A percentile compares a stretch with the other conserved stretches of the same genome.
Evolutionary conservation across 2,797 vertebrate species (phyloP).

Genomic region (Xenopus petersii): DNA sequence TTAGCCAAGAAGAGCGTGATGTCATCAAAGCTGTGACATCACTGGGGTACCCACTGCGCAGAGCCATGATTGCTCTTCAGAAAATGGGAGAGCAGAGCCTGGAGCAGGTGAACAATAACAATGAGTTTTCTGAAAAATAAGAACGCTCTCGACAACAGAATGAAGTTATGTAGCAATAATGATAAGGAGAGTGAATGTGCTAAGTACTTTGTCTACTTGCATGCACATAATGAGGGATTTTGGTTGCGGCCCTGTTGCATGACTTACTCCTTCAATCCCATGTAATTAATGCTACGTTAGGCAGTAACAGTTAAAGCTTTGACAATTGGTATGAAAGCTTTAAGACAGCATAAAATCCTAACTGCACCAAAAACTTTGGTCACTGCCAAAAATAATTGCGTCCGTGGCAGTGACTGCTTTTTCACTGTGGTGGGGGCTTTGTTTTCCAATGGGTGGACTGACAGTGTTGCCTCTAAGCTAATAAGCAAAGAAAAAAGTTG

Average conservation of each 20-base stretch:
- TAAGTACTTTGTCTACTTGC: no score
- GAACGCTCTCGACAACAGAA: no score
- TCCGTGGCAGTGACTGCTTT: neutral
- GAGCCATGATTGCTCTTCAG: conserved; percentile 85
- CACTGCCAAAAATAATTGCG: conserved; percentile 54
- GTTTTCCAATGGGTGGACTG: neutral
- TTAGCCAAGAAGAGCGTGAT: conserved; percentile 83
- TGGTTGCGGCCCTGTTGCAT: no score
- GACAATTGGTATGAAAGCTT: conserved; percentile 37
- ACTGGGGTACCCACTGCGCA: conserved; percentile 77
- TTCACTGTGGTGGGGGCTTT: neutral
- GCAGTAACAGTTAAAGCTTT: no score
- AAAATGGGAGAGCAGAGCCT: conserved; percentile 79
- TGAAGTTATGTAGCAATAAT: no score
- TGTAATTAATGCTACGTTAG: neutral
- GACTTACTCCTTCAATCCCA: no score
- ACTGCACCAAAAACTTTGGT: conserved; percentile 45
- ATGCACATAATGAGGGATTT: no score
- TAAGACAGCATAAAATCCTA: conserved; percentile 49
- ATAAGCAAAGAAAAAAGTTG: no score
- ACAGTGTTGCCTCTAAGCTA: no score
- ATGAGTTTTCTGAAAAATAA: neutral
- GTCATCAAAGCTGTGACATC: conserved; percentile 77
- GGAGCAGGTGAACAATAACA: conserved; percentile 75
- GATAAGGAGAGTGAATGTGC: no score